Percentiles rank a stretch among this genome's conserved stretches.
phyloP scores from a whole-genome alignment of 1,140 invertebrate species.

The Conopomorpha cramerella region DNA sequence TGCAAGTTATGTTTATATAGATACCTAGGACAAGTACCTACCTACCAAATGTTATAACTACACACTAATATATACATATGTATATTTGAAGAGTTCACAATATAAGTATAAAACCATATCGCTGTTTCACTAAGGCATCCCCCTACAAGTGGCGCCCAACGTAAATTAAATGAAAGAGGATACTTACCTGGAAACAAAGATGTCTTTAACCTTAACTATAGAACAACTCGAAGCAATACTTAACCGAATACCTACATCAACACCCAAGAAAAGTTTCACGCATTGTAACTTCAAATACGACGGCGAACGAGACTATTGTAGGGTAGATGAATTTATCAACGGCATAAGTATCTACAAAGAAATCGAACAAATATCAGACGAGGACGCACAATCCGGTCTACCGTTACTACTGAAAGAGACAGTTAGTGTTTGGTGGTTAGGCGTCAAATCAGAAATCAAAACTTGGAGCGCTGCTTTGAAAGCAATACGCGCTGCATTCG shows the following conservation, averaged over 20 bases:
- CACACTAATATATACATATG: no score
- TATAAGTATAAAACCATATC: no score
- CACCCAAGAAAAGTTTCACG: conserved; percentile 28
- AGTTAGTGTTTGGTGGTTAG: conserved; percentile 31
- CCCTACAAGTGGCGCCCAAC: no score
- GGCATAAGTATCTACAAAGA: conserved; percentile 29
- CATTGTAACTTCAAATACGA: conserved; percentile 22
- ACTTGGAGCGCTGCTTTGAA: conserved; percentile 21
- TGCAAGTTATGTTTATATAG: no score
- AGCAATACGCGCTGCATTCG: conserved; percentile 22
- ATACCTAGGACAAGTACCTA: no score
- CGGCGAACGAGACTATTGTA: conserved; percentile 30
- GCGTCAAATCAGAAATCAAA: conserved; percentile 22
- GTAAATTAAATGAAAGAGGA: no score
- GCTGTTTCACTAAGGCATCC: no score
- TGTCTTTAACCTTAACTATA: not conserved
- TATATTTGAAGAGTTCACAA: no score
- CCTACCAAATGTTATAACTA: no score
- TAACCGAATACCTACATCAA: conserved; percentile 34
- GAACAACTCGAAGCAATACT: conserved; percentile 8
- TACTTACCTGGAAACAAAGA: no score
- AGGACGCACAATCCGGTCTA: conserved; percentile 25
- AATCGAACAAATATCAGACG: conserved; percentile 28
- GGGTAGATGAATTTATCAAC: conserved; percentile 31
- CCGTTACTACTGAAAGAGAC: conserved; percentile 18